Evolutionary conservation across 2,113 vertebrate species (phyloP).

Genomic region (Aldabrachelys gigantea): DNA sequence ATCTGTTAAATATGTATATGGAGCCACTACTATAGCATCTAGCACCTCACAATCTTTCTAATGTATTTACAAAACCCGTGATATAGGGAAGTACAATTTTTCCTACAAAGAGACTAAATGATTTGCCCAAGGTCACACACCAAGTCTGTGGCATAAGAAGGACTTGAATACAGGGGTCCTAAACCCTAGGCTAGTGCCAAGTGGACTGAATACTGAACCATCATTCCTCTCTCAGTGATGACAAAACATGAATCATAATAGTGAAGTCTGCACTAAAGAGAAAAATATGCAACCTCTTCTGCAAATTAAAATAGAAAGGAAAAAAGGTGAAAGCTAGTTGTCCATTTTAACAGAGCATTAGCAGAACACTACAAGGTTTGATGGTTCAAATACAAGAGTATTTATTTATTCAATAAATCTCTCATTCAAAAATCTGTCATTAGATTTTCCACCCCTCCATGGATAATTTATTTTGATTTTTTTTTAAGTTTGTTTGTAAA

Average conservation of each 20-base stretch:
- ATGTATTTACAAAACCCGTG: too few species aligned
- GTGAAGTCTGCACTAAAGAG: too few species aligned
- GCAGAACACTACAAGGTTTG: background rate
- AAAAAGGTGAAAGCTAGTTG: background rate
- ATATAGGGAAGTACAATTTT: background rate
- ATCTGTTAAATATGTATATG: background rate
- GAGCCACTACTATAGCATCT: too few species aligned
- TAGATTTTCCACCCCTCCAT: too few species aligned
- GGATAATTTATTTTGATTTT: too few species aligned
- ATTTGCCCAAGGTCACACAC: background rate
- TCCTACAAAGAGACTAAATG: background rate
- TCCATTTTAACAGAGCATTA: background rate
- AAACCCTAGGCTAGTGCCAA: background rate
- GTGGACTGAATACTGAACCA: background rate
- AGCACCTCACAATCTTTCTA: background rate
- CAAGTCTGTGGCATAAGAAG: background rate
- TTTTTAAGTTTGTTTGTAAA: too few species aligned
- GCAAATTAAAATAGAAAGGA: background rate
- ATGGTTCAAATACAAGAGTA: background rate
- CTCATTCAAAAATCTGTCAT: too few species aligned
- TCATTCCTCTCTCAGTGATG: background rate
- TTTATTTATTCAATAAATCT: background rate
- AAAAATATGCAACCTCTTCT: background rate
- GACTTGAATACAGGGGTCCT: background rate
- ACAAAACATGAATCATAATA: background rate